Percentiles rank a stretch among this genome's conserved stretches.
These are phyloP conservation scores for Aphidoletes aphidimyza DNA, from an alignment of 2,888 invertebrate species.

Conservation along the genomic window DNA sequence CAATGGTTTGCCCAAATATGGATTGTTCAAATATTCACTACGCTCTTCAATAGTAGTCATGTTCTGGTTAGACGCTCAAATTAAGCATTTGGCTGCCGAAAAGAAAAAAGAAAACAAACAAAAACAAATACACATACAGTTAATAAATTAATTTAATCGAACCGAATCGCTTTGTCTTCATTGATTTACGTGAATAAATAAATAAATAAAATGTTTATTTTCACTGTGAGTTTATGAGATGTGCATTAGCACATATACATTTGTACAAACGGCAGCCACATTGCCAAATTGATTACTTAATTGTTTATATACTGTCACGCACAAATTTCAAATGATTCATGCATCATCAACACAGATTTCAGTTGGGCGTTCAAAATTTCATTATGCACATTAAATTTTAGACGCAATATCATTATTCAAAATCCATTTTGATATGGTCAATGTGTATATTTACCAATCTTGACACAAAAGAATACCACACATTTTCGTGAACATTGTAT, in stretches of 20 bases:
- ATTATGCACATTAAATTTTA: background rate
- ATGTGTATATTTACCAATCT: no score
- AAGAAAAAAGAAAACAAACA: background rate
- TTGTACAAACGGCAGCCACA: background rate
- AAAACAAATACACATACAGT: no score
- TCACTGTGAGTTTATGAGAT: no score
- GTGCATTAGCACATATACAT: background rate
- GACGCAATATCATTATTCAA: no score
- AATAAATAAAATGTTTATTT: background rate
- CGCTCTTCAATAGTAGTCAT: constrained; percentile 75
- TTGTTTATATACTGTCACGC: background rate
- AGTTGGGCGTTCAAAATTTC: background rate
- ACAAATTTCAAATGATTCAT: background rate
- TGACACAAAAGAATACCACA: no score
- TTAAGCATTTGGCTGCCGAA: constrained; percentile 52
- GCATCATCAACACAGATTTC: background rate
- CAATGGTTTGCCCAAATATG: constrained; percentile 70
- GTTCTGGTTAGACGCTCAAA: constrained; percentile 16
- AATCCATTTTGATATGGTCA: no score
- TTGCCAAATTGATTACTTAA: background rate
- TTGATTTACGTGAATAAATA: background rate
- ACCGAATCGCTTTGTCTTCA: background rate
- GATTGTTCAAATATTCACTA: constrained; percentile 72
- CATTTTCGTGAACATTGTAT: no score
- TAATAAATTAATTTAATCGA: background rate